Percentiles rank a stretch among this genome's conserved stretches.
Conservation (phyloP, 64 coral and sea anemone genomes). For the Montipora efflorescens region DNA sequence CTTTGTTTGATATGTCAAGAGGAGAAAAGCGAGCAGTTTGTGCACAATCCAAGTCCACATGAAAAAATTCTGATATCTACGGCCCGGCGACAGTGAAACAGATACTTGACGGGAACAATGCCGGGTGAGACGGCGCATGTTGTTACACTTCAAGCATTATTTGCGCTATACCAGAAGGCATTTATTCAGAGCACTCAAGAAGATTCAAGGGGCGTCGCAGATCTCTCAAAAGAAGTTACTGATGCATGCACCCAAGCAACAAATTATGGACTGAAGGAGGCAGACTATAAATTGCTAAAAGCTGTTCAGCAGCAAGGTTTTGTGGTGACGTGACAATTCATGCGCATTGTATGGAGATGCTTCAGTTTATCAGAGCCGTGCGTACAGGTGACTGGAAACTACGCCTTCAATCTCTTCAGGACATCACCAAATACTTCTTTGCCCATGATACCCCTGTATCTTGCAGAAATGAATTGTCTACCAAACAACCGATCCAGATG, state of each 20-base stretch:
- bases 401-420: background rate
- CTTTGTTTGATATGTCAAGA: too few relatives aligned
- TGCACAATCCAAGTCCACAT: too few relatives aligned
- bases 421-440: constrained; percentile 24
- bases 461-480: constrained; percentile 21
- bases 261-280: background rate
- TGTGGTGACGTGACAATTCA: background rate
- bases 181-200: constrained; percentile 40
- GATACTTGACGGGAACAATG: constrained; percentile 45
- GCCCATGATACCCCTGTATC: constrained; percentile 42
- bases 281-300: background rate
- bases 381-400: constrained; percentile 9
- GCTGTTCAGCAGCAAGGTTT: background rate
- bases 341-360: constrained; percentile 19
- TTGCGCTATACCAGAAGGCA: constrained; percentile 22
- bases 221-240: constrained; percentile 26
- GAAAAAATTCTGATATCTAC: background rate
- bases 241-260: constrained; percentile 31
- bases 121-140: constrained; percentile 32
- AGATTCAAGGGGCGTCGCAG: constrained; percentile 23
- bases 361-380: background rate
- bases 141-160: constrained; percentile 42
- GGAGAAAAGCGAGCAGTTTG: too few relatives aligned
- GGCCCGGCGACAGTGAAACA: constrained; percentile 46
- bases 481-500: background rate